Conservation (phyloP, 2,888 invertebrate species). For the Conchocele bisecta region DNA sequence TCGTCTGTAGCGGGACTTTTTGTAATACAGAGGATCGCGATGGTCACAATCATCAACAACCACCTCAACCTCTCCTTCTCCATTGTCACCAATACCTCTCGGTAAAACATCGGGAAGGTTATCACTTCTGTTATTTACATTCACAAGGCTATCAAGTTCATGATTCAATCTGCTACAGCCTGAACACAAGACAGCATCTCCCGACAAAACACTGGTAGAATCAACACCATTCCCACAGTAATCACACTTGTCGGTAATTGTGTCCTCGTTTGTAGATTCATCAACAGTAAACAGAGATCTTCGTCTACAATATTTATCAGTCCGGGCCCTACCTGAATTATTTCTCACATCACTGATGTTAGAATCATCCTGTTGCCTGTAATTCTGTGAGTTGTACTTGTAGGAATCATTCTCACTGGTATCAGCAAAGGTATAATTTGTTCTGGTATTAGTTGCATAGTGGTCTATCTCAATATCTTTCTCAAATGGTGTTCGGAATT, state of each 20-base stretch:
- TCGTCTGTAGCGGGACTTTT: too few relatives aligned
- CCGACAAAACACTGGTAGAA: background rate
- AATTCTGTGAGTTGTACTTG: background rate
- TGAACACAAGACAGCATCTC: conserved; percentile 29
- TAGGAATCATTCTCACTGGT: background rate
- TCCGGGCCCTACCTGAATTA: background rate
- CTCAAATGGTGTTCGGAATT: too few relatives aligned
- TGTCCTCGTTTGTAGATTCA: conserved; percentile 14
- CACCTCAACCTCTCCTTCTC: too few relatives aligned
- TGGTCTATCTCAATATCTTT: too few relatives aligned
- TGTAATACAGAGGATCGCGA: too few relatives aligned
- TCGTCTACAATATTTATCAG: conserved; percentile 28
- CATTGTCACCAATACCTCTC: too few relatives aligned
- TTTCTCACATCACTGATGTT: background rate
- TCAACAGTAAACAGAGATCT: background rate
- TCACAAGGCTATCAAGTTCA: conserved; percentile 36
- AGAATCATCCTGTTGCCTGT: background rate
- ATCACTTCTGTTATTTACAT: too few relatives aligned
- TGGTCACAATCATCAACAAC: too few relatives aligned
- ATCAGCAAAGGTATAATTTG: too few relatives aligned
- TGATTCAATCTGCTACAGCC: conserved; percentile 40
- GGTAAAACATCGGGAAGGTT: too few relatives aligned
- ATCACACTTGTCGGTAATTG: conserved; percentile 31
- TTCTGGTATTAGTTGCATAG: too few relatives aligned
- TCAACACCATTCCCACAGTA: conserved; percentile 38